phyloP scores from a whole-genome alignment of 2,888 invertebrate genomes.

The Ophioninae sp. region DNA sequence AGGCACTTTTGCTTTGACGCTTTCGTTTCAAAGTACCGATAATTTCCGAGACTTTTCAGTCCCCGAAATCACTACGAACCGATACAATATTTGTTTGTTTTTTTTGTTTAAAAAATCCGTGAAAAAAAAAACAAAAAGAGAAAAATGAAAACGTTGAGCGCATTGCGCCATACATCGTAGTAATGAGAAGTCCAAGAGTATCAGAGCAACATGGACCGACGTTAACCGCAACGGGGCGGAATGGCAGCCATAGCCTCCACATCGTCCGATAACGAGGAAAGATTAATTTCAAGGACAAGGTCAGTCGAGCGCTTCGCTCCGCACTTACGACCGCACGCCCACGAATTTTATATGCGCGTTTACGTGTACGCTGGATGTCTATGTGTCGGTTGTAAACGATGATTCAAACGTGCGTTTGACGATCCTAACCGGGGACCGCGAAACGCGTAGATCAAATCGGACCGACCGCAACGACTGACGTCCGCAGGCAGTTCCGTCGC shows the following conservation, averaged over 20 bases:
- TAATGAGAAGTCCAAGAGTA: constrained; percentile 42
- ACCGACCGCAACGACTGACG: background rate
- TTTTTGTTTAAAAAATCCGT: too few species aligned
- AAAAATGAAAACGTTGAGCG: background rate
- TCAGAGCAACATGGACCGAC: constrained; percentile 51
- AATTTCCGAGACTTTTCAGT: too few species aligned
- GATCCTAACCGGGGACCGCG: constrained; percentile 23
- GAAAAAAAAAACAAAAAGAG: background rate
- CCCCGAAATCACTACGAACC: too few species aligned
- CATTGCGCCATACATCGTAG: background rate
- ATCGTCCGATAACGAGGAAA: constrained; percentile 79
- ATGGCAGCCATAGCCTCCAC: constrained; percentile 68
- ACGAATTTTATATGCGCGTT: constrained; percentile 1
- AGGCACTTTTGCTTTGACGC: too few species aligned
- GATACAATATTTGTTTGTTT: too few species aligned
- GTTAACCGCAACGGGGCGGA: constrained; percentile 55
- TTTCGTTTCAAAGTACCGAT: too few species aligned
- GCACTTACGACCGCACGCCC: constrained; percentile 29
- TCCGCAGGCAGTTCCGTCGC: background rate
- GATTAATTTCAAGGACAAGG: constrained; percentile 80
- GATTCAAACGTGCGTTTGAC: constrained; percentile 8
- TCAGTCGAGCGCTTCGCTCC: constrained; percentile 67
- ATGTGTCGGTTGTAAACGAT: background rate
- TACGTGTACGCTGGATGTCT: background rate
- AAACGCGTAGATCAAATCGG: background rate